Percentiles rank a stretch among this genome's conserved stretches.
Evolutionary conservation across 2,113 vertebrate genomes (phyloP).

Genomic region (Marmota flaviventris): DNA sequence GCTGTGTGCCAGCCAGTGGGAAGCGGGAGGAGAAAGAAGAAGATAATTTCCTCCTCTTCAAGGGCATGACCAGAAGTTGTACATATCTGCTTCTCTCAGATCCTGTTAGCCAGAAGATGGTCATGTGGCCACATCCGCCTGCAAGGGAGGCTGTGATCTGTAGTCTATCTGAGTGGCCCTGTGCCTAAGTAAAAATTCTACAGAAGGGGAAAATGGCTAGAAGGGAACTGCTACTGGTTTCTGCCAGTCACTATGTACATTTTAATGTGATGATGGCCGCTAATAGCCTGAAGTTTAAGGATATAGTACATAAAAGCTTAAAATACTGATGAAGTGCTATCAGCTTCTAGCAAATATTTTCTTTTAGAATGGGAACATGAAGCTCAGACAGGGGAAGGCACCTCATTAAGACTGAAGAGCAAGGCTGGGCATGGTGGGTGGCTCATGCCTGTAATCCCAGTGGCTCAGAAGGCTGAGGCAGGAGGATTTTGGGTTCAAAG

Average conservation of each 20-base stretch:
- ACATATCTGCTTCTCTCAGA: slow-evolving; percentile 10
- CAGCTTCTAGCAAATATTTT: neutral
- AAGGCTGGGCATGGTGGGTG: neutral
- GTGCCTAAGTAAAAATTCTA: neutral
- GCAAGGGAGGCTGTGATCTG: slow-evolving; percentile 61
- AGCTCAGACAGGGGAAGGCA: neutral
- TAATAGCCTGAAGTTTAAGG: neutral
- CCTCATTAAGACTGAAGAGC: neutral
- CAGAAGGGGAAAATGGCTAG: neutral
- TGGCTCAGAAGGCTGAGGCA: no score
- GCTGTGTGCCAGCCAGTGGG: neutral
- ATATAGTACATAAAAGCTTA: neutral
- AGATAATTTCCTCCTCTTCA: neutral
- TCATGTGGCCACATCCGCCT: neutral
- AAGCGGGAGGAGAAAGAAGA: neutral
- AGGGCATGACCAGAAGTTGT: slow-evolving; percentile 20
- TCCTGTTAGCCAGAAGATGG: neutral
- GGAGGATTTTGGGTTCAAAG: no score
- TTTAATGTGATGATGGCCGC: neutral
- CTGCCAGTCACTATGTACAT: neutral
- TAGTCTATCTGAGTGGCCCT: slow-evolving; percentile 22
- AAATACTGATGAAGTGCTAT: neutral
- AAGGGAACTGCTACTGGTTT: neutral
- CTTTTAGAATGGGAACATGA: neutral
- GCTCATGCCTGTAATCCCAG: no score